Base-by-base conservation (phyloP, 2,113 vertebrate genomes). In the Canis aureus region DNA sequence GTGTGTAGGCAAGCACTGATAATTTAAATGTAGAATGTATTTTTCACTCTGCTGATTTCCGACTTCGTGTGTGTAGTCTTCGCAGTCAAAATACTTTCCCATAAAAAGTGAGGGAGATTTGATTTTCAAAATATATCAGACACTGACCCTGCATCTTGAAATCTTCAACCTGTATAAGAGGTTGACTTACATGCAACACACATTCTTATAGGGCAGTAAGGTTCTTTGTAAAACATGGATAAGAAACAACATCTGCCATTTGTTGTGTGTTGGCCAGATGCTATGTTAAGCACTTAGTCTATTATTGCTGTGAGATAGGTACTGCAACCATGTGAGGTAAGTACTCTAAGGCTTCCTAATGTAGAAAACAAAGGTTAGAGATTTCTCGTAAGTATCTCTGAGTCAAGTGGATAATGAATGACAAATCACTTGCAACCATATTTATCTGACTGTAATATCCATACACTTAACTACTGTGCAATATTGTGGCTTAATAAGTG, bases 21-120 rank as follows among this genome's bases (percentile, higher is more conserved):
- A 73, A 79, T 49, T 94, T 90, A 88, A 91, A 74, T 67, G n/a
- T n/a, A 83, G n/a, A 51, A 38, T 0, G 1, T 25, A 62, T 32
- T 94, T 89, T 69, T 93, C 35, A 4, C 55, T 89, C 13, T 79
- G 29, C 8, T 96, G 12, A 57, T 82, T 95, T 86, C 32, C 91
- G 57, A 96, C 23, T 29, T 85, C 32, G 19, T 27, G 38, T 27
- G 38, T 23, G 16, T 43, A 87, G 64, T 66, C 17, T 67, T 88
- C 66, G 22, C 25, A 81, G n/a, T 89, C 20, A 92, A 94, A 71
- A 71, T 51, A 27, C 20, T 82, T 79, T 92, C 17, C 51, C 10
- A 0, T 93, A 53, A 80, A 95, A 94, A 25, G 4, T 79, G 22
- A 93, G 38, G 64, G 11, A 35, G 11, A 35, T 67, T 91, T 85